Evolutionary conservation across 2,888 invertebrate species (phyloP), one percentile per base, ranked within the genome.

Genomic region (Thecocarcelia acutangulata): DNA sequence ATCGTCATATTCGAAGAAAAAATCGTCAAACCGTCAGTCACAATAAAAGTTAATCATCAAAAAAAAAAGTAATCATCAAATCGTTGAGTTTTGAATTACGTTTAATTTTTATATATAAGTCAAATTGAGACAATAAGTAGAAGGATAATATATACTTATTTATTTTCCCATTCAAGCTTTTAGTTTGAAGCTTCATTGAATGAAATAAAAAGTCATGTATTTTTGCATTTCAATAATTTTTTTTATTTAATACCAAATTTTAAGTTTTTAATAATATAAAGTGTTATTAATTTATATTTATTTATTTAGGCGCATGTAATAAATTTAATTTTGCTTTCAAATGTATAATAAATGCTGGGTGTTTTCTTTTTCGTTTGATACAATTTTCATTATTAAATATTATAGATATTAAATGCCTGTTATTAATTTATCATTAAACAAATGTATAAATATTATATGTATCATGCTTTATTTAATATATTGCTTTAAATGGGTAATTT

Each of bases 301-400:
- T 33, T 33, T 9, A 6, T 54, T 48, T 52, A 76, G 75, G 50
- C 68, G 75, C 74, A 66, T 50, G 46, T 70, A 58, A 3, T 63
- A 33, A 12, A 73, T 66, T 58, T 74, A 17, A 66, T 58, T 50
- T 12, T 44, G 33, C 33, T 58, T 28, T 48, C 9, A 50, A 46
- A 48, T 75, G 33, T 75, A 76, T 61, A 76, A 68, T 68, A 68
- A 76, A 68, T 76, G 59, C 68, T 52, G 68, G 42, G n/a, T n/a
- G 33, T 13, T 66, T 50, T 28, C 8, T n/a, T 42, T 19, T 68
- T 66, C 15, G 9, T 24, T 72, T 42, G 21, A 46, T 28, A 56
- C 15, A 56, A 56, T 52, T 13, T 28, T n/a, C 24, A 61, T 61
- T 33, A 48, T 37, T 33, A 28, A 28, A 6, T 48, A n/a, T 72